Conservation (phyloP, 2,888 invertebrate species). For the Drosophila ezoana region DNA sequence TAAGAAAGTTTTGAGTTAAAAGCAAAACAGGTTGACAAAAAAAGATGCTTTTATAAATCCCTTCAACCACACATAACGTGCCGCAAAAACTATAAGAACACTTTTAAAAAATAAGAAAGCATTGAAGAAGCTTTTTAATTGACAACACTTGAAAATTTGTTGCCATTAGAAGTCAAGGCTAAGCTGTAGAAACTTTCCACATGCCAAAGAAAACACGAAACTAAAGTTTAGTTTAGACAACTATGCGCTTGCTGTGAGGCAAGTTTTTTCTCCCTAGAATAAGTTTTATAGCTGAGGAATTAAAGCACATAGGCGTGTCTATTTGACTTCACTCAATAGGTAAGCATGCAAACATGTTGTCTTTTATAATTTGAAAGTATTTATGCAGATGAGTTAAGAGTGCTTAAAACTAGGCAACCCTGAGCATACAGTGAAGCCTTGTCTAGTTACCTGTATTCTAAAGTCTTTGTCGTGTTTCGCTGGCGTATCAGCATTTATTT, state of each 20-base stretch:
- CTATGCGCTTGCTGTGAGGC: conserved; percentile 1
- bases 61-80: neutral
- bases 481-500: too few species aligned
- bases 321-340: neutral
- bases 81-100: neutral
- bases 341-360: neutral
- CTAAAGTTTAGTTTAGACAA: conserved; percentile 6
- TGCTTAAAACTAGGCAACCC: too few species aligned
- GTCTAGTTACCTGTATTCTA: too few species aligned
- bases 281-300: neutral
- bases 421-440: too few species aligned
- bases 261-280: neutral
- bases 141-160: conserved; percentile 17
- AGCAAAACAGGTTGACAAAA: neutral
- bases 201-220: conserved; percentile 2
- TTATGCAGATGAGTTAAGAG: neutral
- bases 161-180: conserved; percentile 19
- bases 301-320: neutral
- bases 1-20: conserved; percentile 1
- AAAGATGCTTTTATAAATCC: conserved; percentile 7
- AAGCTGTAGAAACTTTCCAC: conserved; percentile 23
- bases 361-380: neutral
- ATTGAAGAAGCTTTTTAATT: conserved; percentile 17
- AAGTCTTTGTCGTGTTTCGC: too few species aligned
- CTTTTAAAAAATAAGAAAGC: neutral